Evolutionary conservation across 2,888 invertebrate genomes (phyloP), one percentile per base, ranked within the genome.

Genomic region (Tridacna crocea): DNA sequence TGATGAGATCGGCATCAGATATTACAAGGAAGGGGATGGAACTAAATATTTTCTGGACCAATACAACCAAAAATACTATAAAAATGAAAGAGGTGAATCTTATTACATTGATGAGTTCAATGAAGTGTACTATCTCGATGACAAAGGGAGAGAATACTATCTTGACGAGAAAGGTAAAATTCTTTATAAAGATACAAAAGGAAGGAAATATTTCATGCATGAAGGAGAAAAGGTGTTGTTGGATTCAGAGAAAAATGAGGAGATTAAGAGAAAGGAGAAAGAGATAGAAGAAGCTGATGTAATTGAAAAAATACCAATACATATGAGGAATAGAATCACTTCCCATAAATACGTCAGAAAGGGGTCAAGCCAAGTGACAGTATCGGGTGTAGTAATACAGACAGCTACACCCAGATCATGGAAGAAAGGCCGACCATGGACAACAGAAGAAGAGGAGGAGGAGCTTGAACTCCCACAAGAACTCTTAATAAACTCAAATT

Each of bases 81-180:
- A 75, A 3, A 72, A 84, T 48, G 70, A 68, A n/a, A 72, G 60
- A 15, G 83, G 74, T 0, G n/a, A 60, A 22, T 75, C 75, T 24
- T 83, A 48, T 51, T 75, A 80, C n/a, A 27, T 74, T 19, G 78
- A 80, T 36, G 78, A 75, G 26, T 61, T 78, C 36, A 70, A 75
- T 19, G 60, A 80, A 26, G 51, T 17, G 26, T 76, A 72, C 58
- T 80, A 78, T 36, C 15, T 77, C 22, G 76, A 84, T 63, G 73
- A 75, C 11, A 80, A 80, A 22, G 75, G 78, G 19, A 72, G 77
- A n/a, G 75, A 75, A 55, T 80, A 66, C 51, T 80, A 79, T 24
- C 26, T 83, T 0, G 78, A 80, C 70, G 83, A 78, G 10, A 19
- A 75, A 58, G 83, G 80, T 17, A 51, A 47, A n/a, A 47, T 46